These are phyloP conservation scores for Wasmannia auropunctata DNA, from an alignment of 1,140 invertebrate genomes.

Conservation along the genomic window DNA sequence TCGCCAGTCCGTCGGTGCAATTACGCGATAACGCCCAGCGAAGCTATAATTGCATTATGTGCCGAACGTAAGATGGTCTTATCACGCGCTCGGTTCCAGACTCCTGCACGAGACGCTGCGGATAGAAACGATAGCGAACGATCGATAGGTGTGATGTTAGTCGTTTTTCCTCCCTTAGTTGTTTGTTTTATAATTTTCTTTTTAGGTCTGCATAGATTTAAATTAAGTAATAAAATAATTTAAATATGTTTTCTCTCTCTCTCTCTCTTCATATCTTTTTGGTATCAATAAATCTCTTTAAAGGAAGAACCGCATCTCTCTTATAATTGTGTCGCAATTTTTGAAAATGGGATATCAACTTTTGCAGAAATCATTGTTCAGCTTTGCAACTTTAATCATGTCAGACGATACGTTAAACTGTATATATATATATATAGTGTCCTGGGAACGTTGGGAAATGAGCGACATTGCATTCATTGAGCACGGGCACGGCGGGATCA, in stretches of 20 bases:
- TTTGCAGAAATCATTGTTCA: neutral
- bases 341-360: neutral
- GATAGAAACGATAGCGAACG: neutral
- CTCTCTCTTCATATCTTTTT: too few relatives aligned
- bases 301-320: too few relatives aligned
- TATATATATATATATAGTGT: neutral
- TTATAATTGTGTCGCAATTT: neutral
- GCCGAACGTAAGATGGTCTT: conserved; percentile 6
- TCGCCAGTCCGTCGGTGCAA: neutral
- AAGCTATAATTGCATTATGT: conserved; percentile 25
- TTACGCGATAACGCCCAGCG: conserved; percentile 11
- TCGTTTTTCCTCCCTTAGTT: neutral
- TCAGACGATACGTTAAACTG: neutral
- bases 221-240: neutral
- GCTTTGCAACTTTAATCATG: neutral
- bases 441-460: neutral
- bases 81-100: conserved; percentile 12
- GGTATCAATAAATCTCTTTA: too few relatives aligned
- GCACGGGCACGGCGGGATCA: conserved; percentile 16
- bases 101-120: neutral
- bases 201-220: neutral
- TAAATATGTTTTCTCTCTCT: too few relatives aligned
- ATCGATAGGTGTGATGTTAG: neutral
- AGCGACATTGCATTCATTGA: conserved; percentile 34
- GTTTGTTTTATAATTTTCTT: neutral